Conservation (phyloP, 2,888 invertebrate species). For the Macroteleia sp. region DNA sequence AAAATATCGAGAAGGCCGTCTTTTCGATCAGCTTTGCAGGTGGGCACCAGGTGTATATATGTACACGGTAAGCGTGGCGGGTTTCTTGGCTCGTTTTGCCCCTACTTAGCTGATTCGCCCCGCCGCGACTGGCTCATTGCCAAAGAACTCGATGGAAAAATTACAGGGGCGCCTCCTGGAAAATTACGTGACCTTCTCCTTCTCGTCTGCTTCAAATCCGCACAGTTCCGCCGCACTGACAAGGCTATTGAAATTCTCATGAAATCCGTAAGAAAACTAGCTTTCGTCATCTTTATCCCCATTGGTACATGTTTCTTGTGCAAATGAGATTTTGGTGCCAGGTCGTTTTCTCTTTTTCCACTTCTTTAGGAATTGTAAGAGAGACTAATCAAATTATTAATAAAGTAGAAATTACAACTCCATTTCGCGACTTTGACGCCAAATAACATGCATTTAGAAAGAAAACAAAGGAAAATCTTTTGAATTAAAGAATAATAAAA, state of each 20-base stretch:
- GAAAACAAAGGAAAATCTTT: not conserved
- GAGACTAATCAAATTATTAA: constrained; percentile 10
- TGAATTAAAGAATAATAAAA: not conserved
- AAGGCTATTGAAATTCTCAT: constrained; percentile 66
- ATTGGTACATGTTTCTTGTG: constrained; percentile 48
- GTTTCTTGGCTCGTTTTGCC: constrained; percentile 35
- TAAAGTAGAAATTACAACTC: too few relatives aligned
- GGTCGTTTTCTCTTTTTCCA: not conserved
- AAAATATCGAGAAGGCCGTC: constrained; percentile 74
- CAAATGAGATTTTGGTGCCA: constrained; percentile 50
- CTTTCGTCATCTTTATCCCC: constrained; percentile 51
- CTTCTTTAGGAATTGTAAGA: not conserved
- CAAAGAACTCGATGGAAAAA: constrained; percentile 72
- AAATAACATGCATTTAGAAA: not conserved
- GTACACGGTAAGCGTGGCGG: constrained; percentile 2
- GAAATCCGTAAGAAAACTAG: constrained; percentile 58
- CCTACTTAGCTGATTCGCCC: constrained; percentile 37
- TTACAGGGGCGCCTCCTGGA: constrained; percentile 67
- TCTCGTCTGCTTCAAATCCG: constrained; percentile 48
- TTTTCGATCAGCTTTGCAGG: constrained; percentile 42
- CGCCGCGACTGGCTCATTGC: constrained; percentile 66
- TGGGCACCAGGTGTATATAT: constrained; percentile 35
- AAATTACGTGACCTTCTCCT: constrained; percentile 71
- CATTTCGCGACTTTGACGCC: not conserved
- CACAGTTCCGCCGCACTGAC: constrained; percentile 51